Percentiles rank a stretch among this genome's conserved stretches.
phyloP scores from a whole-genome alignment of 37 sponge, comb jelly and placozoan genomes.

The Petrosia ficiformis region DNA sequence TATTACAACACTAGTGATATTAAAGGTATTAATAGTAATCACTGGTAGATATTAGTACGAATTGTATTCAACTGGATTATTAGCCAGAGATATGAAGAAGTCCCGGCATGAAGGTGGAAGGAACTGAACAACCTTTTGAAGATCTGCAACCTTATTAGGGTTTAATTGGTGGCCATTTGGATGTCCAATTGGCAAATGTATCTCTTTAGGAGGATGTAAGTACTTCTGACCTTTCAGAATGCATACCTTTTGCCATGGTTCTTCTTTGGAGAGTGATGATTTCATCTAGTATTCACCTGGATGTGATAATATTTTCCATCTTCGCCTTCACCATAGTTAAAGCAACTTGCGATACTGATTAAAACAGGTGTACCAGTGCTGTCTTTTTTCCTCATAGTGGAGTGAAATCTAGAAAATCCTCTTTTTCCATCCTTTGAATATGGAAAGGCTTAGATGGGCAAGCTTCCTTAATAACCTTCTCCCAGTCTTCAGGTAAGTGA shows the following conservation, averaged over 20 bases:
- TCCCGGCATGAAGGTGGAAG: slow-evolving; percentile 7
- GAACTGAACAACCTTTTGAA: slow-evolving; percentile 36
- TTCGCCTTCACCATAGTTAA: no score
- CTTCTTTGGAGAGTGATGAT: neutral
- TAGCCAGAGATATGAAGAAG: no score
- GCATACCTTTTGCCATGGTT: slow-evolving; percentile 1
- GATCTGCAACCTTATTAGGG: slow-evolving; percentile 38
- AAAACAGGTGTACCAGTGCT: neutral
- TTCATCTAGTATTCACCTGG: neutral
- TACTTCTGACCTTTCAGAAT: slow-evolving; percentile 44
- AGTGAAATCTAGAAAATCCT: slow-evolving; percentile 18
- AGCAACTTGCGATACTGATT: neutral
- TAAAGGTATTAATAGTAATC: no score
- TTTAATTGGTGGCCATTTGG: slow-evolving; percentile 40
- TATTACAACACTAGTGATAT: no score
- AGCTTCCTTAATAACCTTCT: slow-evolving; percentile 18
- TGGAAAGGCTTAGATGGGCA: neutral
- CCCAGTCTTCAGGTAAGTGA: slow-evolving; percentile 33
- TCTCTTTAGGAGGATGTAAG: slow-evolving; percentile 15
- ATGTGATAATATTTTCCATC: neutral
- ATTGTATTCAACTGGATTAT: no score
- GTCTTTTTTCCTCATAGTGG: slow-evolving; percentile 16
- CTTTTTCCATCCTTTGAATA: slow-evolving; percentile 7
- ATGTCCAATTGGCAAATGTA: slow-evolving; percentile 9
- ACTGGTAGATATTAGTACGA: no score